Percentiles rank a stretch among this genome's conserved stretches.
phyloP scores from a whole-genome alignment of 2,113 vertebrate genomes.

The Dinomys branickii region DNA sequence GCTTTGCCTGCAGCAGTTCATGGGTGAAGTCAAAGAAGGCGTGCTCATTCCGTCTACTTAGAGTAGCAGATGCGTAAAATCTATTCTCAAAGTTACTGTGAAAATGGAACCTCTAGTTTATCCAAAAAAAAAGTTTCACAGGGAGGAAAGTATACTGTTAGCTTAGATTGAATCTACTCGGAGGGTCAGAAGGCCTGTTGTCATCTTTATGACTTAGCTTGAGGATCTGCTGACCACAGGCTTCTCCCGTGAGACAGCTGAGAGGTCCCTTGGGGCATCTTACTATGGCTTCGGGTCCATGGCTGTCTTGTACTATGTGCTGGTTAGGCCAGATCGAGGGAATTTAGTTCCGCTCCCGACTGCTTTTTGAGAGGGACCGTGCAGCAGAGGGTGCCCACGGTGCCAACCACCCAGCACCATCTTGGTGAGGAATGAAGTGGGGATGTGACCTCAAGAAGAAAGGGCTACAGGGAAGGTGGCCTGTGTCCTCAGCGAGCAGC shows the following conservation, averaged over 20 bases:
- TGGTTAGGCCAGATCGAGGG: too few species aligned
- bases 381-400: not conserved
- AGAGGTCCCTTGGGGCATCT: not conserved
- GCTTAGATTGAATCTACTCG: not conserved
- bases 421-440: not conserved
- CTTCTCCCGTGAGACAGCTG: not conserved
- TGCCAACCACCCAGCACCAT: not conserved
- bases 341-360: not conserved
- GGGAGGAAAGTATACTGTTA: not conserved
- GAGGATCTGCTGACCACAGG: not conserved
- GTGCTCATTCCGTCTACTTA: not conserved
- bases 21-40: not conserved
- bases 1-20: not conserved
- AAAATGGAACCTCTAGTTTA: not conserved
- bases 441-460: too few species aligned
- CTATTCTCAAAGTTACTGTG: not conserved
- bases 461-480: too few species aligned
- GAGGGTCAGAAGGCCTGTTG: not conserved
- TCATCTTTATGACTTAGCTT: not conserved
- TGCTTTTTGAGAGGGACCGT: not conserved
- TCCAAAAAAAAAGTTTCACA: not conserved
- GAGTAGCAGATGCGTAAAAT: not conserved
- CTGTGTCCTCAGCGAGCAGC: not conserved
- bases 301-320: not conserved
- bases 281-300: not conserved